phyloP scores from a whole-genome alignment of 1,140 invertebrate genomes.

The Mactra quadrangularis region DNA sequence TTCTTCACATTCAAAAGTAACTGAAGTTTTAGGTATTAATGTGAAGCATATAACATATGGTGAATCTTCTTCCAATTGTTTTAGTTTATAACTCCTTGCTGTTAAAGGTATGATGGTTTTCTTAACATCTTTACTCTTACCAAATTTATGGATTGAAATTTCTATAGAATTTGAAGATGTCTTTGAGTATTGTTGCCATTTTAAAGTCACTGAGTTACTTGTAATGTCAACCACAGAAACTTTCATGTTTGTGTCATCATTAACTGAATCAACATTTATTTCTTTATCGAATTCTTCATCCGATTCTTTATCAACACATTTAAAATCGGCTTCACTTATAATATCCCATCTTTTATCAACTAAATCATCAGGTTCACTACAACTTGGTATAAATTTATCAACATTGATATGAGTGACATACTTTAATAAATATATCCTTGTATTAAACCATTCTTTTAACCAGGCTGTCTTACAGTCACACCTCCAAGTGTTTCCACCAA shows the following conservation, averaged over 20 bases:
- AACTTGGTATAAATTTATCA: constrained; percentile 21
- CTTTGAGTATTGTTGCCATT: constrained; percentile 6
- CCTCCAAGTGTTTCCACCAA: constrained; percentile 13
- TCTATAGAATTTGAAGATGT: not conserved
- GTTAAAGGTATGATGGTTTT: constrained; percentile 16
- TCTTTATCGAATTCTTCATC: constrained; percentile 9
- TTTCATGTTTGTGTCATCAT: not conserved
- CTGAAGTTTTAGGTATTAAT: not conserved
- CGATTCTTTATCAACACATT: constrained; percentile 28
- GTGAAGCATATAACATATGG: constrained; percentile 32
- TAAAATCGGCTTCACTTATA: constrained; percentile 13
- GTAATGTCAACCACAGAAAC: constrained; percentile 15
- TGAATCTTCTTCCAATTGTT: not conserved
- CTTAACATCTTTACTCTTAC: not conserved
- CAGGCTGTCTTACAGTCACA: constrained; percentile 17
- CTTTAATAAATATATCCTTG: constrained; percentile 17
- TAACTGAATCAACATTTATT: not conserved
- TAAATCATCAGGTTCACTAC: not conserved
- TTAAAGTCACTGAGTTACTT: not conserved
- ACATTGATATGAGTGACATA: not conserved
- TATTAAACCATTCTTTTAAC: constrained; percentile 29
- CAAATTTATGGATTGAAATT: constrained; percentile 32
- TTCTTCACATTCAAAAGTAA: constrained; percentile 14
- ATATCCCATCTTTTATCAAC: not conserved
- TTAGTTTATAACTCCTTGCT: constrained; percentile 13